Evolutionary conservation across 2,888 invertebrate species (phyloP), one percentile per base, ranked within the genome.

Genomic region (Saturnia japonica): DNA sequence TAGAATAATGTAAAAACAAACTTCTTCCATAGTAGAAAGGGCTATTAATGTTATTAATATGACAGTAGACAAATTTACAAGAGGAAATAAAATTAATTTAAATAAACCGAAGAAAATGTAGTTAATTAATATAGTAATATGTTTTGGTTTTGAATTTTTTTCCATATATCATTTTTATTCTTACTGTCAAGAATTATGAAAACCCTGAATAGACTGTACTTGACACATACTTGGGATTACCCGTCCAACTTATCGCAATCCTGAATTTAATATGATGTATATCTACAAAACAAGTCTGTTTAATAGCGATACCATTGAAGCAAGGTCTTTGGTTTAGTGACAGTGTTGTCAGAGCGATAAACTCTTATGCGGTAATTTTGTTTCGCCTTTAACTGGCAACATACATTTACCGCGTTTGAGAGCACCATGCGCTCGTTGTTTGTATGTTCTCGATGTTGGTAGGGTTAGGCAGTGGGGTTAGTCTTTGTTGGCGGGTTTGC

Each of bases 341-440:
- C 86, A 88, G 87, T 90, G 91, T 90, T 91, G 89, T 90, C 87
- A 91, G 87, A 86, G 82, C 86, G 84, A 79, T 76, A 73, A 71
- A 60, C 57, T 69, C 68, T 12, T 71, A 74, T 74, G 74, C 45
- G 25, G 67, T 70, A 45, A 34, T 64, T 40, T 67, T 47, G 42
- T 66, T 28, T 9, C 54, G 28, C 54, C 51, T 25, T 42, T 47
- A 72, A 70, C 72, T 79, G 81, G 82, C 80, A 78, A 78, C 77
- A 78, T 77, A 77, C 40, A n/a, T 73, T 74, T 45, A 70, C 77
- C 76, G 72, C 78, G 70, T 72, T 67, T 68, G 70, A 74, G 76
- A 87, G 86, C 88, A 86, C 84, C 85, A 80, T 77, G 75, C 67
- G 80, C 81, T 83, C 80, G 82, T 80, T 75, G 75, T 73, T 72